These are phyloP conservation scores for Galerucella pusilla DNA, from an alignment of 2,888 invertebrate genomes.

Conservation along the genomic window DNA sequence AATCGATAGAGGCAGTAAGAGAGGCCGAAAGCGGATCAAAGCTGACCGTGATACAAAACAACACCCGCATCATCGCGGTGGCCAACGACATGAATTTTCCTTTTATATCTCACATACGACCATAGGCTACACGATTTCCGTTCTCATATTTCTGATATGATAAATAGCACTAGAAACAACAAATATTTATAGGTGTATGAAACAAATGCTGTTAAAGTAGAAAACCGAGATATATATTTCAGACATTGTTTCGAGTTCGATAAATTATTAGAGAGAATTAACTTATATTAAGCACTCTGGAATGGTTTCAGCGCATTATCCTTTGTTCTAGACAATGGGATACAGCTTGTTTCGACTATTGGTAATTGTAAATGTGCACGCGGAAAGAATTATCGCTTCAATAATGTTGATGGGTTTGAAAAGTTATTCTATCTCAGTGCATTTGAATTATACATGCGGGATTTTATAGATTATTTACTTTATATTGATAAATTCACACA, in stretches of 20 bases:
- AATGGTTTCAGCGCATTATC: background rate
- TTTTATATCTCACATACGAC: conserved; percentile 33
- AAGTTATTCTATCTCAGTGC: too few species aligned
- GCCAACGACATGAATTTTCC: conserved; percentile 35
- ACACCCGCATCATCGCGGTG: conserved; percentile 34
- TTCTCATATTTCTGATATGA: conserved; percentile 26
- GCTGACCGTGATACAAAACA: conserved; percentile 33
- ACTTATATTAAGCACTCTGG: conserved; percentile 1
- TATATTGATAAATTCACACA: too few species aligned
- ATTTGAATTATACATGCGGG: too few species aligned
- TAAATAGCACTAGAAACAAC: conserved; percentile 19
- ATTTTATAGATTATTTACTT: too few species aligned
- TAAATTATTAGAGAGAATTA: conserved; percentile 3
- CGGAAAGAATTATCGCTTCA: background rate
- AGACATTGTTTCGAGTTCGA: conserved; percentile 2
- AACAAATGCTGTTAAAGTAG: conserved; percentile 12
- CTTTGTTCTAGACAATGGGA: conserved; percentile 3
- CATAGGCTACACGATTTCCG: conserved; percentile 31
- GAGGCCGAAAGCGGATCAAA: conserved; percentile 21
- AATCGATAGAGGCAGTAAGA: conserved; percentile 24
- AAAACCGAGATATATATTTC: background rate
- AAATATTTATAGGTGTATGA: conserved; percentile 14
- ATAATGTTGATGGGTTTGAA: background rate
- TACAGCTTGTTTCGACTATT: conserved; percentile 2
- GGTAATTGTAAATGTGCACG: background rate